Conservation (phyloP, 2,888 invertebrate species). For the Platycheirus albimanus region DNA sequence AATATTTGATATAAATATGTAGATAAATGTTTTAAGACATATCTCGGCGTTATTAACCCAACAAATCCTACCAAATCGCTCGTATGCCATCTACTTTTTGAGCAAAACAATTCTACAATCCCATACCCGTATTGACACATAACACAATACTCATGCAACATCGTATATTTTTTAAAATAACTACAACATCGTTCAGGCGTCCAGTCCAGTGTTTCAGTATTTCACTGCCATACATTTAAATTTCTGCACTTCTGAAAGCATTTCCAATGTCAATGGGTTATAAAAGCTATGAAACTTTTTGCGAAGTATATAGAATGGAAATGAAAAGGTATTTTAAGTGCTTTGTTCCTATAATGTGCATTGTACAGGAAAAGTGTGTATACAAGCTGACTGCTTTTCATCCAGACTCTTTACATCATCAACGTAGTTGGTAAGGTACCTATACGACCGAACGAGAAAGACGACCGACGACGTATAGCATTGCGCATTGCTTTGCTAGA, state of each 20-base stretch:
- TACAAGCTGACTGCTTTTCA: slow-evolving; percentile 17
- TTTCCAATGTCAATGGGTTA: slow-evolving; percentile 47
- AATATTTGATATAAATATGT: no score
- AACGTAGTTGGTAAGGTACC: no score
- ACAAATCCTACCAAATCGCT: no score
- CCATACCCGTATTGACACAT: not conserved
- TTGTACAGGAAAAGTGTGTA: slow-evolving; percentile 9
- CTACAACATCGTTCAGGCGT: not conserved
- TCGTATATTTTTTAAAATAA: not conserved
- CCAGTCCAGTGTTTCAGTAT: no score
- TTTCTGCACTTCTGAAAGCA: slow-evolving; percentile 30
- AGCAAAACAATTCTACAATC: no score
- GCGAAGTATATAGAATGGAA: slow-evolving; percentile 20
- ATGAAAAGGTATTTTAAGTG: slow-evolving; percentile 49
- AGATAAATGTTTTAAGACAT: no score
- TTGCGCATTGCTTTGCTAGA: not conserved
- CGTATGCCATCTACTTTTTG: no score
- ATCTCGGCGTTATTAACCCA: no score
- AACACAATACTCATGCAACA: not conserved
- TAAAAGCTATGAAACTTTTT: slow-evolving; percentile 37
- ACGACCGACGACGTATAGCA: not conserved
- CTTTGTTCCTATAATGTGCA: slow-evolving; percentile 34
- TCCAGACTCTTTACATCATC: slow-evolving; percentile 5
- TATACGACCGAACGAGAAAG: no score
- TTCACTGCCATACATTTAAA: slow-evolving; percentile 21